Percentiles rank a stretch among this genome's conserved stretches.
Conservation (phyloP, 2,113 vertebrate genomes). For the Pituophis catenifer region DNA sequence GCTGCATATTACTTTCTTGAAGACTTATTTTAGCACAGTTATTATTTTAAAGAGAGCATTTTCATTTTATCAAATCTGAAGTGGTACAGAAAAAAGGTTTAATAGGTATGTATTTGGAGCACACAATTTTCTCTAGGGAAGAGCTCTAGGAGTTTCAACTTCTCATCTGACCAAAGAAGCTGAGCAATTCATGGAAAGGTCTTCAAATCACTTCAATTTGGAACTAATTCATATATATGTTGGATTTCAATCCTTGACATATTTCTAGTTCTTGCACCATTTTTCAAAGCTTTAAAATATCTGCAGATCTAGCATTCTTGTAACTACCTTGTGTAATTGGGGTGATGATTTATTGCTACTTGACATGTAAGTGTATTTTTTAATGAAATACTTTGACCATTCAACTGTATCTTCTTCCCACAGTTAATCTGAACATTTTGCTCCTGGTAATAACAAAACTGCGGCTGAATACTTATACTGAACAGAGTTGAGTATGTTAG, state of each 20-base stretch:
- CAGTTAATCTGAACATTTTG: not conserved
- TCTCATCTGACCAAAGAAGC: not conserved
- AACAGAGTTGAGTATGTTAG: not conserved
- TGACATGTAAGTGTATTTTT: not conserved
- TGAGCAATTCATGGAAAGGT: too few species aligned
- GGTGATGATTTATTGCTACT: slow-evolving; percentile 11
- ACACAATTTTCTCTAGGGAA: not conserved
- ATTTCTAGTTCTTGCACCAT: not conserved
- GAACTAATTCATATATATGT: not conserved
- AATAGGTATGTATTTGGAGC: not conserved
- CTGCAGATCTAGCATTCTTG: not conserved
- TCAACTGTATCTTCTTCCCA: not conserved
- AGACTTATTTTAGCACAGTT: not conserved
- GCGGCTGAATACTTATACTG: not conserved
- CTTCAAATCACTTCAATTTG: not conserved
- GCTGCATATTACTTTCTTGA: not conserved
- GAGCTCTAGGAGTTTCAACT: not conserved
- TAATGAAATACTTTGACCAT: not conserved
- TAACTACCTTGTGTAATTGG: not conserved
- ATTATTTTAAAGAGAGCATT: not conserved
- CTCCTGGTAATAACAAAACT: not conserved
- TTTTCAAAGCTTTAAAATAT: not conserved
- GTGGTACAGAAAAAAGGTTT: not conserved
- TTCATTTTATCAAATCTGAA: not conserved
- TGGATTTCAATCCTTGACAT: not conserved